Base-by-base conservation (phyloP, 2,888 invertebrate genomes). In the Drosophila hawaiiensis region DNA sequence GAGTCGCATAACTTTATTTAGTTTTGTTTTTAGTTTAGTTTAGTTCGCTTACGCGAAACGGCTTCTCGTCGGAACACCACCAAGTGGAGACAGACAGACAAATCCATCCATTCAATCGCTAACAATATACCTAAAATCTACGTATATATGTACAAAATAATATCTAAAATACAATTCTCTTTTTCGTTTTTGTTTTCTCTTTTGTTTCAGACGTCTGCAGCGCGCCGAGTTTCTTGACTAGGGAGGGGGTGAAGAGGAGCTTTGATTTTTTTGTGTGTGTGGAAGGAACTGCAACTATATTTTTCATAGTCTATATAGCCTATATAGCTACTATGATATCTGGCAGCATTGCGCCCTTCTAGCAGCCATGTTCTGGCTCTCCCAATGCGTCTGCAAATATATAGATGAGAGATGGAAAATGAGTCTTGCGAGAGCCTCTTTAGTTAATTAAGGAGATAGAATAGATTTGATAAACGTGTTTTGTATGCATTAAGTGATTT, bases 281-380 rank as follows among this genome's bases (percentile, higher is more conserved):
- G 67, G 69, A 70, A 81, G 71, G 81, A 80, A 83, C 90, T 84
- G 71, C 64, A 68, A 73, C 69, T 78, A 78, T 35, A 80, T 58
- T 76, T 76, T 66, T 47, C 47, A 25, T 47, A 47, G 47, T 47
- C 25, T 47, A 47, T 47, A 72, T 72, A 76, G 79, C 64, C 65
- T 77, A 76, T 69, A 52, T 53, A 58, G 67, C 54, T 86, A 91
- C 91, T 91, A 91, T 78, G 91, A 91, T 84, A 91, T 81, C 76
- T 84, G 83, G 76, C 91, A 91, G 88, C 91, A 91, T 86, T 91
- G 91, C 65, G 91, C 91, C 83, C 75, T 91, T 80, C 91, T 86
- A 79, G 91, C 70, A 80, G 91, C 70, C 80, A 84, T 75, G 76
- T 66, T 77, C 68, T 82, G 89, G 68, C 83, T 72, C 79, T 85